phyloP scores from a whole-genome alignment of 2,888 invertebrate genomes.

The Sicus ferrugineus region DNA sequence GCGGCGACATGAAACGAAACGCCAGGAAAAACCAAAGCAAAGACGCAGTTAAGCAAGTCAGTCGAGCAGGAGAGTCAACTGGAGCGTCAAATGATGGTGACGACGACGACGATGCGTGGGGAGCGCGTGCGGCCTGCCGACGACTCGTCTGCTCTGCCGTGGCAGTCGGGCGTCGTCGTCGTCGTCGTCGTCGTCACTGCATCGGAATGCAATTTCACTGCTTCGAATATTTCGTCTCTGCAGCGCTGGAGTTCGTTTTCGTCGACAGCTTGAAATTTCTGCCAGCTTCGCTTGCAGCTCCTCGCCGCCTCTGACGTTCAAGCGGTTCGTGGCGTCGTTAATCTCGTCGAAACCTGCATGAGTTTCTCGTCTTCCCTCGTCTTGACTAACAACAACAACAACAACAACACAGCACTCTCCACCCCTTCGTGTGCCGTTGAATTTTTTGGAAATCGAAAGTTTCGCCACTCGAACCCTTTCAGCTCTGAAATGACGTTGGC shows the following conservation, averaged over 20 bases:
- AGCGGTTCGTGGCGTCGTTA: too few relatives aligned
- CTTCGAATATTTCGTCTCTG: too few relatives aligned
- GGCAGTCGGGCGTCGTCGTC: background rate
- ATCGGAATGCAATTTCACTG: conserved; percentile 58
- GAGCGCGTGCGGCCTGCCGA: background rate
- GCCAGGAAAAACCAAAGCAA: background rate
- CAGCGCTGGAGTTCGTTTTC: too few relatives aligned
- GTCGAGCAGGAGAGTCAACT: background rate
- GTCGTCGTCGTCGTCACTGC: background rate
- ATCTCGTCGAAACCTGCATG: too few relatives aligned
- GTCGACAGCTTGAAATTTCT: too few relatives aligned
- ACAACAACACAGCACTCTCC: background rate
- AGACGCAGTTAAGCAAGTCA: background rate
- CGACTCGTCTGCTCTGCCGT: too few relatives aligned
- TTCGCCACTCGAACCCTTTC: background rate
- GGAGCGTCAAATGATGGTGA: background rate
- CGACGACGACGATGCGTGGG: background rate
- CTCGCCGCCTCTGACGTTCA: background rate
- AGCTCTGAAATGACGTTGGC: background rate
- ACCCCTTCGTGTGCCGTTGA: background rate
- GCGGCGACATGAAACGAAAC: background rate
- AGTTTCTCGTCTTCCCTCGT: background rate
- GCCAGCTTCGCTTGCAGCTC: background rate
- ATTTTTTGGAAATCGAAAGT: conserved; percentile 7
- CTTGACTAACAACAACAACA: background rate